Evolutionary conservation across 2,113 vertebrate genomes (phyloP).

Genomic region (Cynocephalus volans): DNA sequence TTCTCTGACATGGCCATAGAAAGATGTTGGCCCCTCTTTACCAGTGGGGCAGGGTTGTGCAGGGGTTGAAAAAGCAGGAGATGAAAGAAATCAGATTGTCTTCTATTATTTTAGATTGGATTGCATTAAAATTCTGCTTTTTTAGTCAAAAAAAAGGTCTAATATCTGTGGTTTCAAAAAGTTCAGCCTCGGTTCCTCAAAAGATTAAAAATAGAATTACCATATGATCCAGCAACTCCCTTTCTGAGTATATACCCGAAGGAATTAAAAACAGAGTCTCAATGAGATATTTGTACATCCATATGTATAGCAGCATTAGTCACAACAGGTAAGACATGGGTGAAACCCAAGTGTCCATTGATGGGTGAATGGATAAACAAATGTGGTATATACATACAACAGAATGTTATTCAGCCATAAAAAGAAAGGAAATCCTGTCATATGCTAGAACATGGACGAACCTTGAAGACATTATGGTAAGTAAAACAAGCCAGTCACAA

Average conservation of each 20-base stretch:
- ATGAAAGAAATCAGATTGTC: neutral
- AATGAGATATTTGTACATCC: neutral
- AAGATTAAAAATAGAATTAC: neutral
- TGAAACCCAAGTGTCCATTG: neutral
- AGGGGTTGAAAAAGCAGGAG: neutral
- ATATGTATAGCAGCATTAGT: neutral
- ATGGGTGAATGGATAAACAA: neutral
- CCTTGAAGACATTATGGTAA: neutral
- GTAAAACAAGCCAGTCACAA: neutral
- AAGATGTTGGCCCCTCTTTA: constrained; percentile 3
- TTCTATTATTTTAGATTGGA: constrained; percentile 5
- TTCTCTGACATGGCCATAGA: neutral
- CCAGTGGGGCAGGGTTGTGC: neutral
- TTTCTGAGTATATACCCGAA: neutral
- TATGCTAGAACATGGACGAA: neutral
- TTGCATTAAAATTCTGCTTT: constrained; percentile 10
- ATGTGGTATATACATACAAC: neutral
- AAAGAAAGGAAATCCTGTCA: neutral
- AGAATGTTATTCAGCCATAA: neutral
- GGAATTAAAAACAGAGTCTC: neutral
- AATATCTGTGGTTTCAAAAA: constrained; percentile 4
- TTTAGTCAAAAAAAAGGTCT: neutral
- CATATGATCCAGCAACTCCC: neutral
- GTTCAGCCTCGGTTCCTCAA: neutral
- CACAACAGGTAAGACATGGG: neutral